Conservation (phyloP, 2,797 vertebrate genomes). For the Nannoperca obscura region DNA sequence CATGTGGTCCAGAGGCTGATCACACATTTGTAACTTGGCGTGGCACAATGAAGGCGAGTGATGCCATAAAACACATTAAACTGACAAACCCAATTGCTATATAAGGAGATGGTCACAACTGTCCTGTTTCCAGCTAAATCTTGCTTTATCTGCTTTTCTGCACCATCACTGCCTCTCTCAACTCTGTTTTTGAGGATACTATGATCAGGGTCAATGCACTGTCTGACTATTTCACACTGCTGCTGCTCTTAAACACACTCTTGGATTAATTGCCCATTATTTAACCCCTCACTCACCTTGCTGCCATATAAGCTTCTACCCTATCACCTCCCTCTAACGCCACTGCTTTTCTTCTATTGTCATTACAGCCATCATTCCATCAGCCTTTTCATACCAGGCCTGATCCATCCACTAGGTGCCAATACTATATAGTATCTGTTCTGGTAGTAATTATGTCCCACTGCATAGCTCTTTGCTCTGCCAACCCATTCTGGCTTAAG, state of each 20-base stretch:
- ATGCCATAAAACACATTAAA: constrained; percentile 35
- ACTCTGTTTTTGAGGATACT: background rate
- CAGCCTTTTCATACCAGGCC: background rate
- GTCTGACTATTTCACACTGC: constrained; percentile 2
- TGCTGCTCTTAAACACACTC: constrained; percentile 11
- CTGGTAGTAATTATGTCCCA: constrained; percentile 41
- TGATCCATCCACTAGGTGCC: constrained; percentile 15
- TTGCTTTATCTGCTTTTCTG: background rate
- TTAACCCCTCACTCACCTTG: background rate
- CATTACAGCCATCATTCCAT: constrained; percentile 15
- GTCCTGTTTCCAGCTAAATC: background rate
- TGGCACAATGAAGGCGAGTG: background rate
- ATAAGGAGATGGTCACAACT: background rate
- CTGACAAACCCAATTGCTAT: background rate
- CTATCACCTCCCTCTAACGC: background rate
- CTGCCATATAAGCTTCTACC: background rate
- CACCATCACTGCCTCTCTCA: background rate
- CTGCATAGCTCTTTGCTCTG: constrained; percentile 4
- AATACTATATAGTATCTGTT: constrained; percentile 15
- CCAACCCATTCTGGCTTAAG: constrained; percentile 29
- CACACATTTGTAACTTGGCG: constrained; percentile 42
- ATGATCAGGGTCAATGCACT: background rate
- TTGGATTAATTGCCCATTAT: background rate
- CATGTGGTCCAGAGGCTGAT: constrained; percentile 38
- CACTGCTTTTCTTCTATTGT: background rate